Evolutionary conservation across 2,888 invertebrate genomes (phyloP), one percentile per base, ranked within the genome.

Genomic region (Nezara viridula): DNA sequence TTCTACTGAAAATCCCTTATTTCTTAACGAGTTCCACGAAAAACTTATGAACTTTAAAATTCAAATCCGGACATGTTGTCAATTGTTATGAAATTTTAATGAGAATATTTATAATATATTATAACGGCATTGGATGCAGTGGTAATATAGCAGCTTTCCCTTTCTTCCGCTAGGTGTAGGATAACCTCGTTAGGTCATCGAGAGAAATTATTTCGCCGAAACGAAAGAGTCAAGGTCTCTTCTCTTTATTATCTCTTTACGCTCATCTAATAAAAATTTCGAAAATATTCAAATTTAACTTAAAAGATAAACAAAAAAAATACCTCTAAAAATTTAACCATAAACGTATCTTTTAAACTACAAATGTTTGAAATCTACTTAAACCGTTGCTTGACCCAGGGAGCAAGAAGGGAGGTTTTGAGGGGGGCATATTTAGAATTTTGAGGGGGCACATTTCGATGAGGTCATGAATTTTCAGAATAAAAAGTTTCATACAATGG

Each of bases 141-240:
- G 24, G 10, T n/a, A 10, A 81, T 12, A 81, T 6, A 37, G 24
- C n/a, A 81, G 14, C 81, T 81, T 44, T 44, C 81, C n/a, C 81
- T 81, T 44, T 81, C 81, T 47, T 81, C 81, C 81, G 44, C 44
- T 81, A 81, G 44, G 40, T 40, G 81, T 44, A 81, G 12, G n/a
- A 4, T 44, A 81, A 81, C 81, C 44, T 81, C n/a, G 44, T 81
- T 81, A 81, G 81, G n/a, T 81, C 81, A 81, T 81, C 44, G 16
- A 14, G 81, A 81, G 81, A 81, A 81, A 81, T 81, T 81, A n/a
- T 37, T 81, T 81, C 81, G 81, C 40, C 81, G 81, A 81, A 81
- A 81, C 19, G 12, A 47, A 44, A 21, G 81, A 81, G 81, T 81
- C 44, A 81, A 81, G 81, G 81, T 81, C 81, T 81, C 44, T 81